phyloP scores from a whole-genome alignment of 2,113 vertebrate species.

The Carlito syrichta region DNA sequence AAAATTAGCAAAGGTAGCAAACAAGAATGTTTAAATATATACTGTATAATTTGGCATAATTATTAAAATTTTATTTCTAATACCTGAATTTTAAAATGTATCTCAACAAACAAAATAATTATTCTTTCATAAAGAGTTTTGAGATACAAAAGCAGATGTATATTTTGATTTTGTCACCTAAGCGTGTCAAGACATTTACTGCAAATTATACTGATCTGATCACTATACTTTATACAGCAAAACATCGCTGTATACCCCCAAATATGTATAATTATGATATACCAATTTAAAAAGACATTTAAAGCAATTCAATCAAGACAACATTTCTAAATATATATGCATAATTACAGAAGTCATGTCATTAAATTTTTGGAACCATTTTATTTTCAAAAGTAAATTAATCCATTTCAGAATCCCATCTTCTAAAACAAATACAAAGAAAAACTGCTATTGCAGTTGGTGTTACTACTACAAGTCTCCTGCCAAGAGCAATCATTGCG shows the following conservation, averaged over 20 bases:
- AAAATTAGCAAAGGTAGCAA: neutral
- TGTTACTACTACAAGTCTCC: constrained; percentile 40
- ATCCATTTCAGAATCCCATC: constrained; percentile 29
- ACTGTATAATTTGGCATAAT: neutral
- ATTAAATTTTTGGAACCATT: constrained; percentile 42
- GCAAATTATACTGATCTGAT: neutral
- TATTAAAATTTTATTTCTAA: neutral
- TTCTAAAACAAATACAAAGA: constrained; percentile 39
- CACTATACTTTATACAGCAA: neutral
- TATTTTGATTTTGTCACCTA: neutral
- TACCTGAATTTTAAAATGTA: neutral
- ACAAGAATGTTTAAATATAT: neutral
- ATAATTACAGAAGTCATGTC: neutral
- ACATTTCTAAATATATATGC: neutral
- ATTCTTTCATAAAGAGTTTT: neutral
- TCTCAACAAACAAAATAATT: constrained; percentile 12
- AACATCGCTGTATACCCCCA: neutral
- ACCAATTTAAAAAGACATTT: neutral
- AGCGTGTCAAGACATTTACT: neutral
- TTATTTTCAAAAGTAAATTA: constrained; percentile 40
- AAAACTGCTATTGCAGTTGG: constrained; percentile 35
- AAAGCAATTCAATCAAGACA: neutral
- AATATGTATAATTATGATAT: neutral
- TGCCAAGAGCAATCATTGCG: constrained; percentile 62
- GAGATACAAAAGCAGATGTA: neutral